Percentiles rank a stretch among this genome's conserved stretches.
Evolutionary conservation across 2,888 invertebrate species (phyloP).

Genomic region (Hyalella azteca): DNA sequence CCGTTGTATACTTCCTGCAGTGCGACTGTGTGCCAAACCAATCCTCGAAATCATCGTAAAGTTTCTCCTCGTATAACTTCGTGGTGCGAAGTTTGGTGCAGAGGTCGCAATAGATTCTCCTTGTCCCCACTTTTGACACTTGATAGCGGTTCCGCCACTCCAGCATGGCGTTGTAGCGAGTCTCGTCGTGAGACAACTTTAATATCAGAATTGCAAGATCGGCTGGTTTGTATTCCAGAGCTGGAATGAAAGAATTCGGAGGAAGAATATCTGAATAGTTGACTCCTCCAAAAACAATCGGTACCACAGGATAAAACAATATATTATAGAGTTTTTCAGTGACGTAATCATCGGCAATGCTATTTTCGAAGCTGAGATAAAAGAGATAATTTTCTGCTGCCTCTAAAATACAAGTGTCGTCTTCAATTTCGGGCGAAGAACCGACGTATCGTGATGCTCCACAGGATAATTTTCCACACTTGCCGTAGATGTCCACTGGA

Average conservation of each 20-base stretch:
- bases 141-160: slow-evolving; percentile 41
- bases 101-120: slow-evolving; percentile 39
- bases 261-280: slow-evolving; percentile 45
- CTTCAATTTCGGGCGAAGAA: not conserved
- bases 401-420: slow-evolving; percentile 30
- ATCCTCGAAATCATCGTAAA: slow-evolving; percentile 39
- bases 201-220: slow-evolving; percentile 41
- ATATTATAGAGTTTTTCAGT: slow-evolving; percentile 51
- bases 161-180: slow-evolving; percentile 39
- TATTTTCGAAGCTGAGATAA: slow-evolving; percentile 51
- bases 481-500: slow-evolving; percentile 41
- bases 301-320: slow-evolving; percentile 46
- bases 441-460: slow-evolving; percentile 15
- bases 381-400: slow-evolving; percentile 42
- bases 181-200: not conserved
- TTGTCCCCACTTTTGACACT: slow-evolving; percentile 39
- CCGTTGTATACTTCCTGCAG: slow-evolving; percentile 3
- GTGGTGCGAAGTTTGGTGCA: slow-evolving; percentile 45
- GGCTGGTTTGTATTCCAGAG: slow-evolving; percentile 39
- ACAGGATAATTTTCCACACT: slow-evolving; percentile 43
- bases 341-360: slow-evolving; percentile 48
- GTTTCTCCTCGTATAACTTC: slow-evolving; percentile 38
- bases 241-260: slow-evolving; percentile 46
- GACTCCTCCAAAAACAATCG: slow-evolving; percentile 46
- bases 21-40: slow-evolving; percentile 40